These are phyloP conservation scores for Merodon equestris DNA, from an alignment of 2,888 invertebrate genomes.

Conservation along the genomic window DNA sequence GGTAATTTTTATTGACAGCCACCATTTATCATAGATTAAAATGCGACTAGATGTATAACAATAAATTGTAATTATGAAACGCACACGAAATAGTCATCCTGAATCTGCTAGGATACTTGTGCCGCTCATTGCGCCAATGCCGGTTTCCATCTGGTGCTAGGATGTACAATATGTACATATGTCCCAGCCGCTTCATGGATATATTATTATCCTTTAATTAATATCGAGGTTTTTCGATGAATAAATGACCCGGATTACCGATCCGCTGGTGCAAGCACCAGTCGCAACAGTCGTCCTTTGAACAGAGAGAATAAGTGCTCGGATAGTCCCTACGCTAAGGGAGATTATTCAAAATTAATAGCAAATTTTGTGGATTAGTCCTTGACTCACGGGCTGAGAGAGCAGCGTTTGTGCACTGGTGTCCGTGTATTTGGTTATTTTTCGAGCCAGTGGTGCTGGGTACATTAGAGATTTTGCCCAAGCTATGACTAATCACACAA, in stretches of 20 bases:
- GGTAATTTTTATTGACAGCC: constrained; percentile 41
- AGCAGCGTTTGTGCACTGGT: not conserved
- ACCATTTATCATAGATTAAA: constrained; percentile 44
- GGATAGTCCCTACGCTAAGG: not conserved
- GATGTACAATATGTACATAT: constrained; percentile 3
- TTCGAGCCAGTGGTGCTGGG: not conserved
- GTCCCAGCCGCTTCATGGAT: constrained; percentile 22
- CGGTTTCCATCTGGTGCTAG: not conserved
- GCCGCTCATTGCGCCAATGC: not conserved
- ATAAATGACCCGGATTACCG: constrained; percentile 45
- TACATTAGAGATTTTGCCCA: constrained; percentile 27
- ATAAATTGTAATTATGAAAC: constrained; percentile 34
- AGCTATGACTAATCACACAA: constrained; percentile 18
- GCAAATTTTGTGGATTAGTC: constrained; percentile 35
- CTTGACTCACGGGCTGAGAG: not conserved
- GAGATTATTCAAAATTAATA: constrained; percentile 48
- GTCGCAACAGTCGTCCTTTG: too few relatives aligned
- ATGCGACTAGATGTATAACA: constrained; percentile 38
- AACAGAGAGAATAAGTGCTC: not conserved
- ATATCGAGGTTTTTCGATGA: constrained; percentile 50
- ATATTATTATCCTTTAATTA: constrained; percentile 59
- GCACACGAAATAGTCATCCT: not conserved
- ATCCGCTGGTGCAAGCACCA: constrained; percentile 2
- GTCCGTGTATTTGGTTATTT: constrained; percentile 1
- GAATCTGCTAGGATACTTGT: not conserved